phyloP scores from a whole-genome alignment of 2,797 vertebrate species.

The Chloroceryle inda region DNA sequence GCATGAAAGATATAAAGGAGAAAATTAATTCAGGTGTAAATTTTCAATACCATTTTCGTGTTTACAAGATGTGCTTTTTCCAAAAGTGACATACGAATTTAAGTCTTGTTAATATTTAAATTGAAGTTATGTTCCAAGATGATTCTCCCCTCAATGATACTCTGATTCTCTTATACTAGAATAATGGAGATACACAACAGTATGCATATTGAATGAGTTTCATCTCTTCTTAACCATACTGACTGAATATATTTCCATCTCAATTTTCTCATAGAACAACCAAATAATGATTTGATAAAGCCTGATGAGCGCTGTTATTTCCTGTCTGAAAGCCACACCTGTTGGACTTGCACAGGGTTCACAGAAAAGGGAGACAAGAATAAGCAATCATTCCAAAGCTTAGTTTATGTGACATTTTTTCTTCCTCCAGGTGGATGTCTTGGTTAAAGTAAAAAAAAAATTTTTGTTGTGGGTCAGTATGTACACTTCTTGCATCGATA shows the following conservation, averaged over 20 bases:
- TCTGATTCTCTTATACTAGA: neutral
- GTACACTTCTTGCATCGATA: neutral
- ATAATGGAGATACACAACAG: neutral
- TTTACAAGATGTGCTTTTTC: neutral
- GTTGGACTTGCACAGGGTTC: constrained; percentile 32
- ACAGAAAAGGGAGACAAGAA: constrained; percentile 37
- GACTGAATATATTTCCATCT: neutral
- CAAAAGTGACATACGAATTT: neutral
- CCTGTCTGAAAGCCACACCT: constrained; percentile 13
- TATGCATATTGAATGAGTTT: neutral
- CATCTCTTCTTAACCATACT: neutral
- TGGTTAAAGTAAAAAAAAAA: neutral
- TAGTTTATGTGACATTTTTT: neutral
- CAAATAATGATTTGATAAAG: neutral
- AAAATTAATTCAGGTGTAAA: neutral
- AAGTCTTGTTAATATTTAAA: neutral
- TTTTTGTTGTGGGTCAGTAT: neutral
- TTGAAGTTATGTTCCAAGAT: neutral
- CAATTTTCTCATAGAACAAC: neutral
- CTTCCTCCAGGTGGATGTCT: neutral
- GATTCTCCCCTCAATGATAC: neutral
- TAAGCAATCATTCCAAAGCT: neutral
- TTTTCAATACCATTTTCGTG: neutral
- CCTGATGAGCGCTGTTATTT: neutral
- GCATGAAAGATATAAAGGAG: neutral